phyloP scores from a whole-genome alignment of 1,140 invertebrate genomes.

The Tyrophagus putrescentiae region DNA sequence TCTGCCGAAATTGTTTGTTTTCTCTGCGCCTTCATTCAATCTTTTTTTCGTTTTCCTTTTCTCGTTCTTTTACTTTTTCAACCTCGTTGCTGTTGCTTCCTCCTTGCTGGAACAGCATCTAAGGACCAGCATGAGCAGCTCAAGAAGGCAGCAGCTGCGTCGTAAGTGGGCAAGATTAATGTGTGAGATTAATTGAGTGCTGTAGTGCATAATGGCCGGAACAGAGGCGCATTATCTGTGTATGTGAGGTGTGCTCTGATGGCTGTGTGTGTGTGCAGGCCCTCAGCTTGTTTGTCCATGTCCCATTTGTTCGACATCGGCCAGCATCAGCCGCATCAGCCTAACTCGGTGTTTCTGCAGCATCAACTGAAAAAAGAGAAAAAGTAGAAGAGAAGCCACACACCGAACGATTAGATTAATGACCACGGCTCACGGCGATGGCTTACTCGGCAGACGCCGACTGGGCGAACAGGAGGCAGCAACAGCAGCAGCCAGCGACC shows the following conservation, averaged over 20 bases:
- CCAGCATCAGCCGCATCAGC: not conserved
- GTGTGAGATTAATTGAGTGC: constrained; percentile 12
- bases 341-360: not conserved
- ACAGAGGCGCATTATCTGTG: not conserved
- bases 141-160: too few relatives aligned
- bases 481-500: too few relatives aligned
- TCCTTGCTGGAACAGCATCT: too few relatives aligned
- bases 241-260: not conserved
- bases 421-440: not conserved
- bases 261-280: not conserved
- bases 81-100: too few relatives aligned
- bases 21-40: too few relatives aligned
- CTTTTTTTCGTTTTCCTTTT: too few relatives aligned
- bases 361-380: not conserved
- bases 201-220: constrained; percentile 6
- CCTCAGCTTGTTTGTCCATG: constrained; percentile 1
- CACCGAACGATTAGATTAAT: constrained; percentile 16
- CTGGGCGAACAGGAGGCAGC: not conserved
- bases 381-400: not conserved
- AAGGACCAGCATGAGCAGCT: too few relatives aligned
- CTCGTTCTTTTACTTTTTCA: too few relatives aligned
- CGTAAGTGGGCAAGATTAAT: constrained; percentile 7
- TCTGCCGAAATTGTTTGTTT: too few relatives aligned
- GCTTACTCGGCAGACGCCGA: not conserved
- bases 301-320: constrained; percentile 6